Evolutionary conservation across 2,113 vertebrate species (phyloP).

Genomic region (Prochilodus magdalenae): DNA sequence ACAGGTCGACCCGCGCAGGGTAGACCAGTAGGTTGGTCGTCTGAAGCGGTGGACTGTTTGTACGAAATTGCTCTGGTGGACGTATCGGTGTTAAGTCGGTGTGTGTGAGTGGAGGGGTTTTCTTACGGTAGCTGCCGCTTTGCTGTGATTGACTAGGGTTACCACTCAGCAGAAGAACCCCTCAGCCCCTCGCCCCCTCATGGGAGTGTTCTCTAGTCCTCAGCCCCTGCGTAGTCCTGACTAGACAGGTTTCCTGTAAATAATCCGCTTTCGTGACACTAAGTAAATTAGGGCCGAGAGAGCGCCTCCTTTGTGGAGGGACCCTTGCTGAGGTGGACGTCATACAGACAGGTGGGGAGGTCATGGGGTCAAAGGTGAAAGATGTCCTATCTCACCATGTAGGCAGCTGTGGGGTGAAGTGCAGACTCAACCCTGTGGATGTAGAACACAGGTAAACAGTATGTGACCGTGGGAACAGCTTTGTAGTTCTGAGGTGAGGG

Average conservation of each 20-base stretch:
- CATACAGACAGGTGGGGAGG: background rate
- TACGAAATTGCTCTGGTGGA: no score
- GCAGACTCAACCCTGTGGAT: background rate
- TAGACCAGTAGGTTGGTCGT: no score
- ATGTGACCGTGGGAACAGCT: no score
- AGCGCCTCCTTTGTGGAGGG: slow-evolving; percentile 71
- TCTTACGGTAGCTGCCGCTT: slow-evolving; percentile 68
- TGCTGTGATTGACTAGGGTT: slow-evolving; percentile 62
- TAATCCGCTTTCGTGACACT: slow-evolving; percentile 79
- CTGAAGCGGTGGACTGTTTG: no score
- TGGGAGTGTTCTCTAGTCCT: slow-evolving; percentile 65
- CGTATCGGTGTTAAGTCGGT: no score
- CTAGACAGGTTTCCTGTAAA: slow-evolving; percentile 79
- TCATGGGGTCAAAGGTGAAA: background rate
- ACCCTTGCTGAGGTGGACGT: slow-evolving; percentile 64
- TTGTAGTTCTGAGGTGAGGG: no score
- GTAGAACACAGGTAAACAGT: background rate
- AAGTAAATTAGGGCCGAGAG: slow-evolving; percentile 73
- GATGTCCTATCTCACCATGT: background rate
- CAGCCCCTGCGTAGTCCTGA: slow-evolving; percentile 71
- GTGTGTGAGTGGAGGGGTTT: slow-evolving; percentile 1
- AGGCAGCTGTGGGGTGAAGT: background rate
- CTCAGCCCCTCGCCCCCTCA: slow-evolving; percentile 37
- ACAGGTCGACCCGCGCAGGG: no score
- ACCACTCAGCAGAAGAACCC: no score